A percentile compares a stretch with the other conserved stretches of the same genome.
phyloP scores from a whole-genome alignment of 2,113 vertebrate species.

The Bambusicola thoracicus region DNA sequence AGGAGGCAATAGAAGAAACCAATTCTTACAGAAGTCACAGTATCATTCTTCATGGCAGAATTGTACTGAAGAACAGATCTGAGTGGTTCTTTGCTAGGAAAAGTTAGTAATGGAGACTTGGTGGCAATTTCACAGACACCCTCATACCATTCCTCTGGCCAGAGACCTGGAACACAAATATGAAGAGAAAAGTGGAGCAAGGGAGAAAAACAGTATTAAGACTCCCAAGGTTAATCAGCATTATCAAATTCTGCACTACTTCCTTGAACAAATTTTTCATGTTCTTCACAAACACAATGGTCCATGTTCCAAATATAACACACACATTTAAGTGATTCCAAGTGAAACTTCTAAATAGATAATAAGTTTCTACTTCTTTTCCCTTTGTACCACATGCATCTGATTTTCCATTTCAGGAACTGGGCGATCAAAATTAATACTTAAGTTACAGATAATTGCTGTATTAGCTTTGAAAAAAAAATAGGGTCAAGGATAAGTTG shows the following conservation, averaged over 20 bases:
- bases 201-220: not conserved
- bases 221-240: not conserved
- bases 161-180: slow-evolving; percentile 83
- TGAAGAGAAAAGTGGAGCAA: not conserved
- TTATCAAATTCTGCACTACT: not conserved
- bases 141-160: slow-evolving; percentile 98
- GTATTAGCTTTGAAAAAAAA: not conserved
- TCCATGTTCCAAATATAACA: not conserved
- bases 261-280: not conserved
- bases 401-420: not conserved
- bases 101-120: slow-evolving; percentile 94
- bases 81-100: slow-evolving; percentile 95
- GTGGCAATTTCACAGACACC: slow-evolving; percentile 97
- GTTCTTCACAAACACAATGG: not conserved
- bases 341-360: not conserved
- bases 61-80: slow-evolving; percentile 97
- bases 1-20: not conserved
- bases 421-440: not conserved
- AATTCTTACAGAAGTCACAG: slow-evolving; percentile 87
- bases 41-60: slow-evolving; percentile 97
- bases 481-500: not conserved
- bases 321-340: not conserved
- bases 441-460: not conserved
- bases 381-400: not conserved
- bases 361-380: not conserved